Evolutionary conservation across 2,888 invertebrate species (phyloP).

Genomic region (Geotrupes spiniger): DNA sequence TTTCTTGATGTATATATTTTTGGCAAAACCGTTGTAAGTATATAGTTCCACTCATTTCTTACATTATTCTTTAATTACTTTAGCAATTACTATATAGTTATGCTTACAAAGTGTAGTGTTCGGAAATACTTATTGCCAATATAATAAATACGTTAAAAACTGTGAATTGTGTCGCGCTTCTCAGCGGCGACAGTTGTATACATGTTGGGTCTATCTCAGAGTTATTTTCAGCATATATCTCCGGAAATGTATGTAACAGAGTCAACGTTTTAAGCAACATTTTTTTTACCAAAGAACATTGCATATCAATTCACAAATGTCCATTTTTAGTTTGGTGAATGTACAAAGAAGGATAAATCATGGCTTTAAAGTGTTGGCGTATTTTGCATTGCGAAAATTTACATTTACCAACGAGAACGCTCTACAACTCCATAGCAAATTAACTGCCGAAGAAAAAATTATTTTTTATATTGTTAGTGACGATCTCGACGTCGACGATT

Average conservation of each 20-base stretch:
- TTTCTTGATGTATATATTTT: slow-evolving; percentile 59
- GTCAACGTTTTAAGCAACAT: no score
- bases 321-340: slow-evolving; percentile 8
- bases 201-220: no score
- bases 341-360: slow-evolving; percentile 11
- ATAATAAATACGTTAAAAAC: no score
- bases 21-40: slow-evolving; percentile 69
- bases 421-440: background rate
- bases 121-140: no score
- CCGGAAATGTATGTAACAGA: no score
- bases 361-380: slow-evolving; percentile 6
- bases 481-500: slow-evolving; percentile 1
- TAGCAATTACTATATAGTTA: no score
- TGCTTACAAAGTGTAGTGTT: no score
- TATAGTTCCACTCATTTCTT: background rate
- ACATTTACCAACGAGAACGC: slow-evolving; percentile 6
- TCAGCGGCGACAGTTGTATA: no score
- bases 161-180: no score
- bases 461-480: background rate
- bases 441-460: background rate
- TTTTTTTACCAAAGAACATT: no score
- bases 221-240: no score
- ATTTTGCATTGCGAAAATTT: slow-evolving; percentile 9
- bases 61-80: background rate
- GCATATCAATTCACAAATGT: no score